These are phyloP conservation scores for Hiodon alosoides DNA, from an alignment of 2,113 vertebrate genomes.

Conservation along the genomic window DNA sequence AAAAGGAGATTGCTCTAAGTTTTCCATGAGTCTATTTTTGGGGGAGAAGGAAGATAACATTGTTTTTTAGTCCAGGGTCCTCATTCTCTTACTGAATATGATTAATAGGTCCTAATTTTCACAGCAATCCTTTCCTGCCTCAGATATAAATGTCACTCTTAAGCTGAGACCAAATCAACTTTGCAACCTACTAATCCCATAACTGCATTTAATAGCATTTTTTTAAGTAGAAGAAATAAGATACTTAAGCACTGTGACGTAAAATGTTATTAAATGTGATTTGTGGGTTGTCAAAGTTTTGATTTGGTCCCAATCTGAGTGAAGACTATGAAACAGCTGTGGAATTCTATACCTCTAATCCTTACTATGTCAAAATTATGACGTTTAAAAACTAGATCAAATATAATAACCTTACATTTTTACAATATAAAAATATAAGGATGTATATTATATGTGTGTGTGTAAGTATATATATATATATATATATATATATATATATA, in stretches of 20 bases:
- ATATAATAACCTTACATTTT: no score
- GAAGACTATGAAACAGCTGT: no score
- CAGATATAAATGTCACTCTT: no score
- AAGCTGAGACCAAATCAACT: no score
- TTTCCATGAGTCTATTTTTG: constrained; percentile 26
- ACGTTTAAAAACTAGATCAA: not conserved
- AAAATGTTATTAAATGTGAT: no score
- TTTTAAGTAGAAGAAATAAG: no score
- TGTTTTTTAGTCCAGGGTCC: constrained; percentile 19
- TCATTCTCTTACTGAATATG: constrained; percentile 10
- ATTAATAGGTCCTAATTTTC: not conserved
- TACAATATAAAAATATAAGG: not conserved
- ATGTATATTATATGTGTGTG: not conserved
- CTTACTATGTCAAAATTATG: not conserved
- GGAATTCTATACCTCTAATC: not conserved
- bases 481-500: constrained; percentile 3
- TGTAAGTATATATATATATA: not conserved
- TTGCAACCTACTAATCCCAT: no score
- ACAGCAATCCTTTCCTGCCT: constrained; percentile 10
- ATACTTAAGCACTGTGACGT: no score
- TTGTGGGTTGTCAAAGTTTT: no score
- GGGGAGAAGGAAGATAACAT: constrained; percentile 15
- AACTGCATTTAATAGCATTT: no score
- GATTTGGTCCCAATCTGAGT: no score
- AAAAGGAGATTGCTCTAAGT: constrained; percentile 32